Evolutionary conservation across 2,797 vertebrate genomes (phyloP).

Genomic region (Lepus oiostolus): DNA sequence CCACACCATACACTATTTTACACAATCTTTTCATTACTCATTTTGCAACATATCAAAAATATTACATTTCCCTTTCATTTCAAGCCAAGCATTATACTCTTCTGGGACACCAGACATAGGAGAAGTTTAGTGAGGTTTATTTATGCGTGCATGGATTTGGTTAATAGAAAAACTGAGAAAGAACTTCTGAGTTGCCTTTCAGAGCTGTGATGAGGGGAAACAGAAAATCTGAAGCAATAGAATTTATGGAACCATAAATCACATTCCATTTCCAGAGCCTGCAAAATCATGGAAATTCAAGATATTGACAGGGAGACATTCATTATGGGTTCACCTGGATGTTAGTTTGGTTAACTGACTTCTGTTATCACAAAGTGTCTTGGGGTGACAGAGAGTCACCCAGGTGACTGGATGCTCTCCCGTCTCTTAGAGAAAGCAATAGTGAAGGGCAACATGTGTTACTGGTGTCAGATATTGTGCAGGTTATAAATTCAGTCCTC

Average conservation of each 20-base stretch:
- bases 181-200: constrained; percentile 51
- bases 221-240: constrained; percentile 26
- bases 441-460: constrained; percentile 27
- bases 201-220: constrained; percentile 49
- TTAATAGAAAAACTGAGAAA: constrained; percentile 49
- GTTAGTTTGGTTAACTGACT: neutral
- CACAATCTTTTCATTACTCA: constrained; percentile 54
- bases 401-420: neutral
- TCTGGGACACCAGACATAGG: neutral
- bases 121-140: constrained; percentile 56
- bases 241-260: constrained; percentile 66
- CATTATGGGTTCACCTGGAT: neutral
- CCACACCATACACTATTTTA: constrained; percentile 52
- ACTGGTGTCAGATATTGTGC: constrained; percentile 2
- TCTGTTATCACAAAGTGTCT: neutral
- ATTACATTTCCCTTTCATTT: constrained; percentile 68
- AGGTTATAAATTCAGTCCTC: neutral
- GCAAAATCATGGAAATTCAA: constrained; percentile 1
- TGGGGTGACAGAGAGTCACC: neutral
- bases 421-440: neutral
- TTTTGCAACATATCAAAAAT: constrained; percentile 66
- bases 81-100: constrained; percentile 55
- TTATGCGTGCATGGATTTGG: constrained; percentile 64
- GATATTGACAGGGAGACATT: neutral
- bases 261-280: constrained; percentile 41